Percentiles rank a stretch among this genome's conserved stretches.
Conservation (phyloP, 2,888 invertebrate genomes). For the Xestia ashworthii region DNA sequence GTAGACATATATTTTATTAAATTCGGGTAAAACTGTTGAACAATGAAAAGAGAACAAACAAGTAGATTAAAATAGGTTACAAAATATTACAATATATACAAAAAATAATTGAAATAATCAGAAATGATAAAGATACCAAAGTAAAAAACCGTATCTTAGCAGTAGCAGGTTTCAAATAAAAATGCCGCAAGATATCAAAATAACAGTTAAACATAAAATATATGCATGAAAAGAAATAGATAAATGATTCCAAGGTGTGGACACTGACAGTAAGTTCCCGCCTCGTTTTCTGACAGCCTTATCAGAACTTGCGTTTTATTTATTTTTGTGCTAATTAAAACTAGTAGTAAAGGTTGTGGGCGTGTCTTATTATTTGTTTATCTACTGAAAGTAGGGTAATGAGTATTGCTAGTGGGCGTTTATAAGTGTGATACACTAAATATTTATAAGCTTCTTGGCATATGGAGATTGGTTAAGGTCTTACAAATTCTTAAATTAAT, state of each 20-base stretch:
- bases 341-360: constrained; percentile 45
- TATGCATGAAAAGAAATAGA: constrained; percentile 21
- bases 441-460: constrained; percentile 38
- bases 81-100: no score
- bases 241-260: constrained; percentile 30
- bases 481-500: constrained; percentile 23
- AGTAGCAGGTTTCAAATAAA: not conserved
- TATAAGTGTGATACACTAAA: constrained; percentile 29
- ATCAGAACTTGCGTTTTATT: constrained; percentile 54
- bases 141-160: not conserved
- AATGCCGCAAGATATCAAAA: not conserved
- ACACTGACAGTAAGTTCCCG: constrained; percentile 34
- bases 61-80: not conserved
- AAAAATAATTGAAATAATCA: not conserved
- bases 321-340: constrained; percentile 62
- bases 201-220: constrained; percentile 14
- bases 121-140: not conserved
- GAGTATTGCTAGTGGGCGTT: constrained; percentile 52
- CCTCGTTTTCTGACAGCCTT: constrained; percentile 48
- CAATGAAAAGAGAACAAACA: not conserved
- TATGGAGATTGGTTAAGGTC: constrained; percentile 12
- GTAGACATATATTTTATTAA: not conserved
- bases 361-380: constrained; percentile 52
- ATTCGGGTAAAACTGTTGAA: not conserved
- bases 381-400: constrained; percentile 53